Conservation (phyloP, 2,113 vertebrate genomes). For the Ramphastos sulfuratus region DNA sequence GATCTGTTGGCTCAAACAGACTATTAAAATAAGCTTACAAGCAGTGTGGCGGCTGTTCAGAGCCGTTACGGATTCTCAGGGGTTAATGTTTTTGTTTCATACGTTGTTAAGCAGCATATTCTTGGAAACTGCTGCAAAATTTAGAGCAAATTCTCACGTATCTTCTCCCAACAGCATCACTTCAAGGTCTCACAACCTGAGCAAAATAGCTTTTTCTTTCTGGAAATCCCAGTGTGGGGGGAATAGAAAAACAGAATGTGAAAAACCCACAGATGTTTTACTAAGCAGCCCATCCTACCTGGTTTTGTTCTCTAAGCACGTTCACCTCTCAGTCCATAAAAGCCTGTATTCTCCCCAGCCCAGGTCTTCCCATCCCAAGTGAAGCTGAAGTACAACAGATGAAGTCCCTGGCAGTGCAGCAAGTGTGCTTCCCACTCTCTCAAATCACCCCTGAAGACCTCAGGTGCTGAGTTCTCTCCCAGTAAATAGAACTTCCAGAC, state of each 20-base stretch:
- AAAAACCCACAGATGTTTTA: not conserved
- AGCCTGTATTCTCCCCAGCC: rapidly evolving
- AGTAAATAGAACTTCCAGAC: not conserved
- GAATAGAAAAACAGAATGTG: not conserved
- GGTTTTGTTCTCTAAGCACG: not conserved
- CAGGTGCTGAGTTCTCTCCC: not conserved
- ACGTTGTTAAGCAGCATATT: not conserved
- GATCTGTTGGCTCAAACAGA: not conserved
- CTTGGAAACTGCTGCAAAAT: not conserved
- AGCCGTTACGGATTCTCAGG: not conserved
- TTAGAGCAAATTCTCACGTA: not conserved
- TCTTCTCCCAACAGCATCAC: not conserved
- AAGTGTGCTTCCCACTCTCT: not conserved
- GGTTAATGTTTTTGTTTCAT: not conserved
- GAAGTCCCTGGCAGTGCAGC: not conserved
- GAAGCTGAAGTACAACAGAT: not conserved
- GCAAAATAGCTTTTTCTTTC: not conserved
- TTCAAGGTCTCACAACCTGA: not conserved
- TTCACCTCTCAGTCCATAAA: not conserved
- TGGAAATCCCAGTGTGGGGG: not conserved
- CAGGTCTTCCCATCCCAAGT: not conserved
- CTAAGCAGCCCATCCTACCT: not conserved
- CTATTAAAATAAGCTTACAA: not conserved
- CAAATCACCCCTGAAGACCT: not conserved
- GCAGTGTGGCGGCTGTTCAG: not conserved